Conservation (phyloP, 2,888 invertebrate genomes). For the Cecidostiba fungosa region DNA sequence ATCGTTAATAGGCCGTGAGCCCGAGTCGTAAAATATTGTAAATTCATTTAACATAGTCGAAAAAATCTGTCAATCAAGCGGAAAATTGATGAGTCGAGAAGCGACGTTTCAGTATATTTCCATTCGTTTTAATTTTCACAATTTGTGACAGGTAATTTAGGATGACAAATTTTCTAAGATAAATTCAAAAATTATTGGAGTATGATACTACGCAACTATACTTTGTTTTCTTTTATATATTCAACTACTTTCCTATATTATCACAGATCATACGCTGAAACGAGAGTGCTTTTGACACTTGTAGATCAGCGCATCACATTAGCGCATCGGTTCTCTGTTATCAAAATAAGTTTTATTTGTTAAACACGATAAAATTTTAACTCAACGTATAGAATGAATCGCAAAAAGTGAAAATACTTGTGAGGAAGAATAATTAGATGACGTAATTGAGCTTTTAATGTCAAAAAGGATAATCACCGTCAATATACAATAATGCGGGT, state of each 20-base stretch:
- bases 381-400: neutral
- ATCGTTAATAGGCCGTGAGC: conserved; percentile 74
- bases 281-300: conserved; percentile 40
- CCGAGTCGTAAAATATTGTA: conserved; percentile 74
- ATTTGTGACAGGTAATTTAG: neutral
- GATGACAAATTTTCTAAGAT: conserved; percentile 28
- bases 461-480: neutral
- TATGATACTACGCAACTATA: neutral
- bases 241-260: conserved; percentile 63
- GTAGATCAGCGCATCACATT: conserved; percentile 44
- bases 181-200: conserved; percentile 37
- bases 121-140: neutral
- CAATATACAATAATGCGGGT: neutral
- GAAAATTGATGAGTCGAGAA: conserved; percentile 29
- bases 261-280: conserved; percentile 63
- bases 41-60: conserved; percentile 72
- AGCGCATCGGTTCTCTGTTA: conserved; percentile 42
- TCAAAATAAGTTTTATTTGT: neutral
- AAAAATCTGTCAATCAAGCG: conserved; percentile 63
- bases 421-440: neutral
- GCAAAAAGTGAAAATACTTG: neutral
- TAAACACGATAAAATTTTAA: neutral
- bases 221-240: conserved; percentile 31
- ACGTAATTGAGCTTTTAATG: neutral
- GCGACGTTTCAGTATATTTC: conserved; percentile 27